A percentile compares a stretch with the other conserved stretches of the same genome.
Conservation (phyloP, 2,797 vertebrate species). For the Staurois parvus region DNA sequence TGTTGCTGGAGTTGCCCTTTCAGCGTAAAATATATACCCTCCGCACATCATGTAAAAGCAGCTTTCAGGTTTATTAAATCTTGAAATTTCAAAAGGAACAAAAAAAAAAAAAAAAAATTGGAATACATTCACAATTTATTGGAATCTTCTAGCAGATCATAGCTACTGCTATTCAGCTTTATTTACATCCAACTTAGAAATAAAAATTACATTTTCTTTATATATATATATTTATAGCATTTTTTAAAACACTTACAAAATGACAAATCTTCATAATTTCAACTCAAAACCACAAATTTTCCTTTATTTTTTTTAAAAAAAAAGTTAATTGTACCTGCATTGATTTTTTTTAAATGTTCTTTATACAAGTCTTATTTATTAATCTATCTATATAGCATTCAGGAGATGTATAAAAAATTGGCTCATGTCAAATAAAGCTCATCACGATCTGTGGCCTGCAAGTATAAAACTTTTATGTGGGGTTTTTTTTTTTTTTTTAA, state of each 20-base stretch:
- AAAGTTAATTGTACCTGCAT: slow-evolving; percentile 78
- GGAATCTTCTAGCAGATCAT: slow-evolving; percentile 91
- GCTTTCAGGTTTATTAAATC: slow-evolving; percentile 91
- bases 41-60: slow-evolving; percentile 93
- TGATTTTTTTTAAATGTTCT: slow-evolving; percentile 77
- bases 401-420: slow-evolving; percentile 89
- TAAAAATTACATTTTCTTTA: slow-evolving; percentile 82
- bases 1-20: slow-evolving; percentile 1
- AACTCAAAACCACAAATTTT: slow-evolving; percentile 97
- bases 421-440: slow-evolving; percentile 90
- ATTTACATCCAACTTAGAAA: slow-evolving; percentile 92
- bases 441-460: slow-evolving; percentile 72
- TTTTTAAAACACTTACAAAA: slow-evolving; percentile 97
- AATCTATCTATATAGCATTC: slow-evolving; percentile 58
- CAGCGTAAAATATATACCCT: slow-evolving; percentile 86
- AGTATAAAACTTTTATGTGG: slow-evolving; percentile 72
- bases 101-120: slow-evolving; percentile 74
- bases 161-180: slow-evolving; percentile 89
- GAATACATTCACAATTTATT: slow-evolving; percentile 98
- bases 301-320: slow-evolving; percentile 80
- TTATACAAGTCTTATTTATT: slow-evolving; percentile 80
- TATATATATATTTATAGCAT: slow-evolving; percentile 78
- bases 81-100: slow-evolving; percentile 84
- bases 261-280: slow-evolving; percentile 91
- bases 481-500: not conserved